Conservation (phyloP, 1,140 invertebrate species). For the Brachionus rubens region DNA sequence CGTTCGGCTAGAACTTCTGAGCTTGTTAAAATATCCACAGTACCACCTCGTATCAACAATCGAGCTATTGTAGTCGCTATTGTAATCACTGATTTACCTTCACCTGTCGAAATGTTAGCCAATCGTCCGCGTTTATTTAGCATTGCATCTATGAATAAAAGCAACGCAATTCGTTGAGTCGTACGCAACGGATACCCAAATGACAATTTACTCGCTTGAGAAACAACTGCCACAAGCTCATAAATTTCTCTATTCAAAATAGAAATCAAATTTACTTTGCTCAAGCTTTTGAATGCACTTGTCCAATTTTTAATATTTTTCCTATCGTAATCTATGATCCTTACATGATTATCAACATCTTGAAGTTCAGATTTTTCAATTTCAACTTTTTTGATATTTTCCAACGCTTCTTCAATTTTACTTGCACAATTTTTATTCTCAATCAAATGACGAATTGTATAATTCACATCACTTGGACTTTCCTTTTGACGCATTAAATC, state of each 20-base stretch:
- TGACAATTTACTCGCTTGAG: not conserved
- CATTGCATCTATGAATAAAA: not conserved
- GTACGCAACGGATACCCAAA: not conserved
- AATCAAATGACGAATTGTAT: slow-evolving; percentile 12
- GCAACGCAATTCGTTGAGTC: not conserved
- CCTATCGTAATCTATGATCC: not conserved
- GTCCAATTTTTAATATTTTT: not conserved
- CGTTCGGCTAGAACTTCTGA: not conserved
- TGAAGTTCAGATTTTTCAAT: not conserved
- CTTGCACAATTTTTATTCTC: not conserved
- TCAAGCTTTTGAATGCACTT: not conserved
- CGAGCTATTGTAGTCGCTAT: not conserved
- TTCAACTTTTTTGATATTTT: not conserved
- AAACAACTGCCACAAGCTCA: not conserved
- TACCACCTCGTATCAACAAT: not conserved
- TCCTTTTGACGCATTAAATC: slow-evolving; percentile 23
- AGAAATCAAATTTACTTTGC: slow-evolving; percentile 12
- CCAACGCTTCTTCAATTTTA: not conserved
- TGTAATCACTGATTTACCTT: slow-evolving; percentile 3
- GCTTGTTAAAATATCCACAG: slow-evolving; percentile 22
- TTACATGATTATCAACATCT: not conserved
- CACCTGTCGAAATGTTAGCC: slow-evolving; percentile 10
- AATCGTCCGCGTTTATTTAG: not conserved
- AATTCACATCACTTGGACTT: slow-evolving; percentile 1
- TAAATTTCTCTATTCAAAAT: not conserved